Base-by-base conservation (phyloP, 2,888 invertebrate genomes). In the Polydrusus tereticollis region DNA sequence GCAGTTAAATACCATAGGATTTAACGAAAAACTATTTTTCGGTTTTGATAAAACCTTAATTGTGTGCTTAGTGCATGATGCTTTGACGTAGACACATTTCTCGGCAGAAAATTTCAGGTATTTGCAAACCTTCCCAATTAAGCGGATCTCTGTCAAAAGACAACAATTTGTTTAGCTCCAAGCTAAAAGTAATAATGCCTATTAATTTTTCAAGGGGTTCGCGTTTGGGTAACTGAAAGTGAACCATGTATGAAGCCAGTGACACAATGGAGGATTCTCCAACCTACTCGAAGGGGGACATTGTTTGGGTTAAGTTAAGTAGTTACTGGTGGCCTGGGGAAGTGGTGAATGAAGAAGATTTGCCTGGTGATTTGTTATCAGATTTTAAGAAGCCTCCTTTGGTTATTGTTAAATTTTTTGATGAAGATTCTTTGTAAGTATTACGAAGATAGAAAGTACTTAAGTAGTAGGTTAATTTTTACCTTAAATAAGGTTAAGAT, bases 281-380 rank as follows among this genome's bases (percentile, higher is more conserved):
- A 38, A 86, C 84, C 81, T 93, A 92, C 86, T 87, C 88, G 79
- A 91, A 92, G 79, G 93, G 93, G 63, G 94, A 95, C 81, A 88
- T 94, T 80, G 95, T 95, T 75, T 95, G 95, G 95, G 94, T 94
- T 18, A 95, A 94, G 85, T 85, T 94, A 74, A 92, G 93, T 41
- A 88, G 90, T 43, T 91, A 90, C 80, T 95, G 94, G 94, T 95
- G 95, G 95, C 95, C 95, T 23, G 94, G 93, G 10, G 92, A 93
- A 84, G 93, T 95, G 72, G 88, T 88, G 74, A 86, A 88, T 76
- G 83, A 87, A 20, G 89, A 89, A 64, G 88, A 88, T 80, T 86
- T 93, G 67, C 92, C 93, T 21, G 89, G 90, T 77, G 93, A 93
- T 81, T 87, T 93, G 77, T 86, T 91, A 73, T 85, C 86, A 55